Evolutionary conservation across 2,888 invertebrate genomes (phyloP).

Genomic region (Fragum fragum): DNA sequence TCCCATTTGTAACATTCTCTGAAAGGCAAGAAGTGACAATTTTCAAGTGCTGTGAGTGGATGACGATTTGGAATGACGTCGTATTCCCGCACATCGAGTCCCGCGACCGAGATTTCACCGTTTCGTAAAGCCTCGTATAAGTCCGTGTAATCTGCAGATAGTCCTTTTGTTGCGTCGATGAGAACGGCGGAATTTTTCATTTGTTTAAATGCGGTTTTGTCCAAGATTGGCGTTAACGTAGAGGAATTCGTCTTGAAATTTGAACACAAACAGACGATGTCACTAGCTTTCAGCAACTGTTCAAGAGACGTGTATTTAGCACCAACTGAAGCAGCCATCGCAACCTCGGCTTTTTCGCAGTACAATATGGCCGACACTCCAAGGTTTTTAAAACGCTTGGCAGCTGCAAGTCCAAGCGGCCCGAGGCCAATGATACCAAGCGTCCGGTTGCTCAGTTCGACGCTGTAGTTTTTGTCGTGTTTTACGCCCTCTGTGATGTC

Average conservation of each 20-base stretch:
- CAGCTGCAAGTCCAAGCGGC: slow-evolving; percentile 90
- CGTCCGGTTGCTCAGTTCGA: slow-evolving; percentile 89
- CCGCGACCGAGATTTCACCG: slow-evolving; percentile 93
- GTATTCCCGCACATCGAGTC: slow-evolving; percentile 94
- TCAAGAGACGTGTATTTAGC: slow-evolving; percentile 91
- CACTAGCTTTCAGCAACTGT: slow-evolving; percentile 91
- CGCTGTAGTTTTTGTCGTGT: slow-evolving; percentile 49
- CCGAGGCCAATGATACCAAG: slow-evolving; percentile 88
- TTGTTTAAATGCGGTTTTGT: slow-evolving; percentile 91
- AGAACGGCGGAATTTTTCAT: slow-evolving; percentile 96
- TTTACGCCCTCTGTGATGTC: slow-evolving; percentile 45
- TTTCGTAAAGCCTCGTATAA: slow-evolving; percentile 92
- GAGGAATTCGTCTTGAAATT: slow-evolving; percentile 91
- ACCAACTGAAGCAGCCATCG: slow-evolving; percentile 88
- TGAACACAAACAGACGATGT: slow-evolving; percentile 94
- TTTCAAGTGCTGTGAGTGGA: slow-evolving; percentile 91
- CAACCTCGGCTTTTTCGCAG: slow-evolving; percentile 89
- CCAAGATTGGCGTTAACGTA: slow-evolving; percentile 89
- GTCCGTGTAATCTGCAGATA: slow-evolving; percentile 91
- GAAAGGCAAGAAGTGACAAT: slow-evolving; percentile 93
- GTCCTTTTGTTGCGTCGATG: slow-evolving; percentile 93
- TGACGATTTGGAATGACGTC: slow-evolving; percentile 91
- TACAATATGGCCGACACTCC: slow-evolving; percentile 92
- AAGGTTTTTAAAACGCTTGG: slow-evolving; percentile 92
- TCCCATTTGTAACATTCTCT: slow-evolving; percentile 70